Base-by-base conservation (phyloP, 2,113 vertebrate genomes). In the Empidonax alnorum region DNA sequence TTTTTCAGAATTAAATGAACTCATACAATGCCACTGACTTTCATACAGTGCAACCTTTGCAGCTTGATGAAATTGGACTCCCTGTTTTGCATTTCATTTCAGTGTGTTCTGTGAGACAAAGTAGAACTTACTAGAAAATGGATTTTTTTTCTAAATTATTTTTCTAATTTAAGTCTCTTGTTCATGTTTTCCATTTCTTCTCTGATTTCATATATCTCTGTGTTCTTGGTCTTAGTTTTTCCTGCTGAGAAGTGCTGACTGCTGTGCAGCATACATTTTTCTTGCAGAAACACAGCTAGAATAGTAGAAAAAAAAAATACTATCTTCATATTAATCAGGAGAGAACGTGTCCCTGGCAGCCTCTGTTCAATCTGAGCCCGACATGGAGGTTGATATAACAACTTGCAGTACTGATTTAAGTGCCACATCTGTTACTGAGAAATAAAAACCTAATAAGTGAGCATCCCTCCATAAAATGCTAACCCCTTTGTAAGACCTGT, bases 91-190 rank as follows among this genome's bases (percentile, higher is more conserved):
- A 84, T 93, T 93, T 90, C 41, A 82, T 89, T 96, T 96, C 44
- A 72, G 83, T 92, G 80, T 69, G 20, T 97, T 97, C 66, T 94
- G 89, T 81, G 90, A 96, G 92, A 88, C 73, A 63, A 84, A 88
- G 71, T 95, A 96, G 81, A 95, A 89, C 78, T 94, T 95, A 83
- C 65, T 91, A 94, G 93, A 93, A 97, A 97, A 97, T 75, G 44
- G 78, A 94, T 62, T 52, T 95, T 95, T 42, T 95, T 94, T 90
- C 85, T 50, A 18, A 82, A 46, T 95, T 1, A 80, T 91, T 97
- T 97, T 97, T 96, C 84, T 96, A 93, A 96, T 88, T 87, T 94
- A 96, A 87, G 37, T 89, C 78, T 63, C 35, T 72, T 65, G 42
- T 88, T 90, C 93, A 59, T 61, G 62, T 96, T 97, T 97, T 97